Base-by-base conservation (phyloP, 2,888 invertebrate genomes). In the Drosophila planitibia region DNA sequence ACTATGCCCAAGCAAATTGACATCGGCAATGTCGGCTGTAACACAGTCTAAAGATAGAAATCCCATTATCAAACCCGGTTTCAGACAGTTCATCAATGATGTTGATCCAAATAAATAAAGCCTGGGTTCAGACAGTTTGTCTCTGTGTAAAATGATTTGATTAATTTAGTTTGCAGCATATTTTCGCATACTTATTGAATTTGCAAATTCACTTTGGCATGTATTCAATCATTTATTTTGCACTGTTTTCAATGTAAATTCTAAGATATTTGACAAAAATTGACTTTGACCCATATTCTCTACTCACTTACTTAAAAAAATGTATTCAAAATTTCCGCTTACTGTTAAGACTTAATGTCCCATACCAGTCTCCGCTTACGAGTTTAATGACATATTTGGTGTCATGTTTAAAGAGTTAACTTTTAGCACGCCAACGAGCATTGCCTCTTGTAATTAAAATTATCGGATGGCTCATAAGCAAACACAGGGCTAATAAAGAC, bases 381-480 rank as follows among this genome's bases (percentile, higher is more conserved):
- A 25, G 16, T 4, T 9, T 2, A 47, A 9, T 47, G 16, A n/a
- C 30, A 28, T 39, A 4, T 33, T 60, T 37, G 14, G 10, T n/a
- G 6, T 2, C 39, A 54, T 30, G 35, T 22, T 55, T 51, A 37
- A 44, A 57, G 55, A 44, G 35, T 60, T 51, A 33, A 2, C 35
- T 49, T 33, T 55, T 49, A 19, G 49, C 44, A 49, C 30, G 44
- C 16, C 32, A 55, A 41, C 61, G 28, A 32, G 25, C 16, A 25
- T 60, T 54, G n/a, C 14, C 39, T 53, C 35, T 39, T 53, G 54
- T 53, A 57, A 70, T 67, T 51, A 66, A 61, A 64, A 51, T 67
- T 70, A 62, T 66, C 64, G 22, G 52, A 59, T 64, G 70, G n/a
- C 69, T 25, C 62, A 63, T 65, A 63, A 69, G 70, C 41, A 54